phyloP scores from a whole-genome alignment of 2,113 vertebrate species.

The Antennarius striatus region DNA sequence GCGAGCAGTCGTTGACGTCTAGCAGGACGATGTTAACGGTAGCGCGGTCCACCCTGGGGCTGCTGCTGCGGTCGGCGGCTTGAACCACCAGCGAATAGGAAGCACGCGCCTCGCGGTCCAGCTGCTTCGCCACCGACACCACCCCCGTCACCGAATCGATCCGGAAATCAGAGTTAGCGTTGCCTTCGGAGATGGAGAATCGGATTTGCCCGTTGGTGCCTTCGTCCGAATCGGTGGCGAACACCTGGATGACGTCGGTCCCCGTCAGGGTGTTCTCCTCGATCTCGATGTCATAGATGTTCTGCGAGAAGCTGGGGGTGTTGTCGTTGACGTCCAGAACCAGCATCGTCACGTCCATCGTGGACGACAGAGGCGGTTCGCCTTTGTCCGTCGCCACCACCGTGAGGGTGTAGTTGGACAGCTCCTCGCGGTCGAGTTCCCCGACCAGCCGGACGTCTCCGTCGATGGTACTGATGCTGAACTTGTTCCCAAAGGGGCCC shows the following conservation, averaged over 20 bases:
- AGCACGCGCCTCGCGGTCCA: slow-evolving; percentile 86
- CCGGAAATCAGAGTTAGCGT: slow-evolving; percentile 83
- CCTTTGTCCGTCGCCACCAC: slow-evolving; percentile 95
- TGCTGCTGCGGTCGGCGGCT: slow-evolving; percentile 89
- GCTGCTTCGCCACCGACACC: slow-evolving; percentile 88
- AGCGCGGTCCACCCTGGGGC: slow-evolving; percentile 82
- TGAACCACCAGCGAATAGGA: slow-evolving; percentile 87
- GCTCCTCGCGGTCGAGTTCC: slow-evolving; percentile 90
- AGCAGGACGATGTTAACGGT: slow-evolving; percentile 85
- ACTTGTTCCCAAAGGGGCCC: slow-evolving; percentile 81
- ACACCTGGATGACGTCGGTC: slow-evolving; percentile 88
- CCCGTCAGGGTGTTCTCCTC: slow-evolving; percentile 88
- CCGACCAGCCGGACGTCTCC: slow-evolving; percentile 87
- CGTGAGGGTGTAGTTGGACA: slow-evolving; percentile 89
- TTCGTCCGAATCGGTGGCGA: slow-evolving; percentile 87
- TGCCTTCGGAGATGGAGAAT: slow-evolving; percentile 83
- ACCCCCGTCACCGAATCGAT: slow-evolving; percentile 92
- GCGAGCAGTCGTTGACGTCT: slow-evolving; percentile 91
- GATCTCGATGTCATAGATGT: slow-evolving; percentile 88
- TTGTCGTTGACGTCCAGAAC: slow-evolving; percentile 96
- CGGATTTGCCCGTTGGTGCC: slow-evolving; percentile 94
- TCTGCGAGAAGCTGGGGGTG: slow-evolving; percentile 87
- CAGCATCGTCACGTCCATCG: slow-evolving; percentile 86
- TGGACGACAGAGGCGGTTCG: slow-evolving; percentile 86
- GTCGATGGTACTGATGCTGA: slow-evolving; percentile 88